A percentile compares a stretch with the other conserved stretches of the same genome.
These are phyloP conservation scores for Cerceris ruficornis DNA, from an alignment of 2,888 invertebrate species.

Conservation along the genomic window DNA sequence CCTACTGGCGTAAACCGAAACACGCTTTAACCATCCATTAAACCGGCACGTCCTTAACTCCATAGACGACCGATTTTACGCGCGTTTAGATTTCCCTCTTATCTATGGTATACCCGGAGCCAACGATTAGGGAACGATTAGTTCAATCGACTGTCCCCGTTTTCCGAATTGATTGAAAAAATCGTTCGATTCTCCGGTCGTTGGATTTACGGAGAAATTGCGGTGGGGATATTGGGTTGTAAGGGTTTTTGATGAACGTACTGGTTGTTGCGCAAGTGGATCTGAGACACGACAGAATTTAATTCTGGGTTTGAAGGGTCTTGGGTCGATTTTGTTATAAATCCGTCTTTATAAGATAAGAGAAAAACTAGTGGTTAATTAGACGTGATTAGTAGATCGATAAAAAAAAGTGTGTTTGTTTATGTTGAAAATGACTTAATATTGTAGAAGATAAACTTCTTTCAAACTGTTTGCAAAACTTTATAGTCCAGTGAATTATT, in stretches of 20 bases:
- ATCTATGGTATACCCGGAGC: background rate
- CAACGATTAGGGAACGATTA: constrained; percentile 16
- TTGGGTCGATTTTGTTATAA: background rate
- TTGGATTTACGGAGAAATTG: constrained; percentile 12
- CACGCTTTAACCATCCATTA: constrained; percentile 60
- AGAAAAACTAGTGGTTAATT: too few relatives aligned
- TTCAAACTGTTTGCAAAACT: too few relatives aligned
- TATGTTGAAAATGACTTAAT: too few relatives aligned
- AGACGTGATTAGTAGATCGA: too few relatives aligned
- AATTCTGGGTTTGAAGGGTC: too few relatives aligned
- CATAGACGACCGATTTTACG: constrained; percentile 45
- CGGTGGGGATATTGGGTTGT: background rate
- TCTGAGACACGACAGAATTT: background rate
- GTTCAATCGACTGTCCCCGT: constrained; percentile 2
- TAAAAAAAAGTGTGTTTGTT: too few relatives aligned
- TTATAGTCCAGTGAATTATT: too few relatives aligned
- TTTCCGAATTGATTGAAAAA: constrained; percentile 8
- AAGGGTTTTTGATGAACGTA: constrained; percentile 5
- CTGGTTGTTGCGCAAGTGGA: background rate
- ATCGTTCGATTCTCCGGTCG: background rate
- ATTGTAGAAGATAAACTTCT: too few relatives aligned
- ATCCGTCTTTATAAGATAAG: background rate
- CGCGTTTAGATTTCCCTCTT: constrained; percentile 34
- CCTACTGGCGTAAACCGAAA: constrained; percentile 54
- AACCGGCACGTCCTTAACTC: constrained; percentile 49